A percentile compares a stretch with the other conserved stretches of the same genome.
Evolutionary conservation across 2,888 invertebrate genomes (phyloP).

Genomic region (Cryptus viduatorius): DNA sequence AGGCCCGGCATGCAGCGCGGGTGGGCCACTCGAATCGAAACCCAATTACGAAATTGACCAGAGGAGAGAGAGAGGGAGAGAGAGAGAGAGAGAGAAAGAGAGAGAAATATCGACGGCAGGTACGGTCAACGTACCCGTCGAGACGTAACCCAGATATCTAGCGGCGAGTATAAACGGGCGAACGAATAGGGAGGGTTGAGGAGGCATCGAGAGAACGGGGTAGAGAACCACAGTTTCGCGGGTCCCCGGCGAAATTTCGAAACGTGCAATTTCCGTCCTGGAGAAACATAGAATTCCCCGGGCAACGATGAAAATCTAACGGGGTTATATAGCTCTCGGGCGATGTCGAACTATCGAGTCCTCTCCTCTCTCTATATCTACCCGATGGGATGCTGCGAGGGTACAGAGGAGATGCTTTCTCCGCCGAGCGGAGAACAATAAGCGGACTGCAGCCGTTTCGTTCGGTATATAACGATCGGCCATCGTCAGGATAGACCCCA

Average conservation of each 20-base stretch:
- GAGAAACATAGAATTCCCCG: constrained; percentile 61
- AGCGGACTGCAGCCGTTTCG: constrained; percentile 7
- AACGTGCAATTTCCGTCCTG: constrained; percentile 70
- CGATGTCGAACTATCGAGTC: constrained; percentile 17
- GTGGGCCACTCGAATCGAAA: constrained; percentile 66
- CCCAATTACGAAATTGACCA: constrained; percentile 72
- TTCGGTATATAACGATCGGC: not conserved
- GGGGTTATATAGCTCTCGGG: constrained; percentile 16
- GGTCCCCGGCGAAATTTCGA: constrained; percentile 68
- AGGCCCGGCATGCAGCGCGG: constrained; percentile 41
- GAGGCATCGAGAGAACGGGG: constrained; percentile 21
- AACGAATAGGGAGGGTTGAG: constrained; percentile 2
- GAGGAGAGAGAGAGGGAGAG: constrained; percentile 50
- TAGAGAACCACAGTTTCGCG: constrained; percentile 57
- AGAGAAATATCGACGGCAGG: constrained; percentile 46
- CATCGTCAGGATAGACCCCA: constrained; percentile 27
- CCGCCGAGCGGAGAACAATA: constrained; percentile 55
- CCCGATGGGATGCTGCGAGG: constrained; percentile 21
- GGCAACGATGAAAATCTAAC: constrained; percentile 69
- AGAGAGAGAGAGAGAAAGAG: constrained; percentile 46
- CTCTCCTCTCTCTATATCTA: not conserved
- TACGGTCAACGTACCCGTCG: constrained; percentile 68
- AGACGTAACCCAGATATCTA: constrained; percentile 72
- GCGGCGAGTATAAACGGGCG: constrained; percentile 35
- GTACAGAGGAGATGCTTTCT: constrained; percentile 28